Evolutionary conservation across 2,113 vertebrate species (phyloP).

Genomic region (Eptatretus burgeri): DNA sequence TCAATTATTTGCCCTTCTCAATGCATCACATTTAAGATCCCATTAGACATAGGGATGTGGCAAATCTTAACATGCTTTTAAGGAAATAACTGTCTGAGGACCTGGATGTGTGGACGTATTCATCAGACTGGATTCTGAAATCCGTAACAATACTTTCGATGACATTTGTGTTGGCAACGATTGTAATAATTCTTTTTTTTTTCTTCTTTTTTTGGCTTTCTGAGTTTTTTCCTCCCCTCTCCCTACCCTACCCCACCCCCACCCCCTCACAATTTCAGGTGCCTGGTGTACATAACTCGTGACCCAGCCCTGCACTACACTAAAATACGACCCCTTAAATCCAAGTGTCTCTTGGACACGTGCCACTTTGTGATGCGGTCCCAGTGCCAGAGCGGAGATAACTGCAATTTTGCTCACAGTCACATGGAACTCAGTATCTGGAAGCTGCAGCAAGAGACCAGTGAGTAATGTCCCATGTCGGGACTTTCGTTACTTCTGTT

Average conservation of each 20-base stretch:
- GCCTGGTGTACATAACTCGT: conserved; percentile 48
- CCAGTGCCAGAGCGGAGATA: conserved; percentile 35
- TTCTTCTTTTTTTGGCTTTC: background rate
- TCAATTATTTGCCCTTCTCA: no score
- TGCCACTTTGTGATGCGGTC: conserved; percentile 43
- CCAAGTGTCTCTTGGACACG: conserved; percentile 36
- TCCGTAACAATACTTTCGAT: no score
- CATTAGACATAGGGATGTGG: no score
- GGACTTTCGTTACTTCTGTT: no score
- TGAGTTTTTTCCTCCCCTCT: background rate
- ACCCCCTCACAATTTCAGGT: conserved; percentile 20
- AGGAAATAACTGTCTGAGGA: no score
- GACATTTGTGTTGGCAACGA: conserved; percentile 2
- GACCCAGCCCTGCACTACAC: conserved; percentile 36
- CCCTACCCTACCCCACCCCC: background rate
- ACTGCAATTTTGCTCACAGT: conserved; percentile 52
- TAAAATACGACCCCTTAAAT: conserved; percentile 48
- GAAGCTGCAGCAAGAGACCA: conserved; percentile 48
- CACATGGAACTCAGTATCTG: conserved; percentile 65
- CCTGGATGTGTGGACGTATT: no score
- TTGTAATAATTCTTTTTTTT: background rate
- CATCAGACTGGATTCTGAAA: no score
- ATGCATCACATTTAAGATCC: no score
- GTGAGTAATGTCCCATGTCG: conserved; percentile 13
- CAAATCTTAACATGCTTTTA: no score